Base-by-base conservation (phyloP, 2,888 invertebrate species). In the Esperia sulphurella region DNA sequence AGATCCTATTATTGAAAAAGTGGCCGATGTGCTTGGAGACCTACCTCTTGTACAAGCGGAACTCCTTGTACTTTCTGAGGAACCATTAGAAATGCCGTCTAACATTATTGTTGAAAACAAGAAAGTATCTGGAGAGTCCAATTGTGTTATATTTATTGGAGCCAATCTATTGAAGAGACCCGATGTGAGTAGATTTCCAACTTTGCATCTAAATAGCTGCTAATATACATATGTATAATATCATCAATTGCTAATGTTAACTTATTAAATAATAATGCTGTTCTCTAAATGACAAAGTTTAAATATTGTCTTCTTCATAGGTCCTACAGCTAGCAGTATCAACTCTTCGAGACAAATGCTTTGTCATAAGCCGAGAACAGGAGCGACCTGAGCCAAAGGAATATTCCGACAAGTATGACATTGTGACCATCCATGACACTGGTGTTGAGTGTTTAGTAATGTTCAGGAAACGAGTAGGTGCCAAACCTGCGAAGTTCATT, bases 21-120 rank as follows among this genome's bases (percentile, higher is more conserved):
- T 96, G 6, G 75, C 83, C 8, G 90, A 92, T 1, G 79, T 92
- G 0, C 81, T 95, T 0, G 92, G 91, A 42, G 94, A 95, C 60
- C 72, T 94, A 37, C 95, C 95, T 0, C 70, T 94, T 9, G 90
- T 95, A 3, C 93, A 94, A 59, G 92, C 94, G 0, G 93, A 94
- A 43, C 81, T 94, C 0, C 79, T 90, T 45, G 74, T 95, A 0
- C 68, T 94, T 52, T 80, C 86, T 14, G 90, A 91, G 43, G 87
- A 90, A 1, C 66, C 90, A 1, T 58, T 86, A 10, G 81, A 90
- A 41, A 68, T 92, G 58, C 85, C 91, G 0, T 58, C 78, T 0
- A 76, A 84, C 30, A 83, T 95, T 0, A 90, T 88, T 2, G 82
- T 94, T 0, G 92, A 92, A 54, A 92, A 94, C 46, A 93, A 92